Conservation (phyloP, 37 sponge, comb jelly and placozoan genomes). For the Cladorhizidae sp. region DNA sequence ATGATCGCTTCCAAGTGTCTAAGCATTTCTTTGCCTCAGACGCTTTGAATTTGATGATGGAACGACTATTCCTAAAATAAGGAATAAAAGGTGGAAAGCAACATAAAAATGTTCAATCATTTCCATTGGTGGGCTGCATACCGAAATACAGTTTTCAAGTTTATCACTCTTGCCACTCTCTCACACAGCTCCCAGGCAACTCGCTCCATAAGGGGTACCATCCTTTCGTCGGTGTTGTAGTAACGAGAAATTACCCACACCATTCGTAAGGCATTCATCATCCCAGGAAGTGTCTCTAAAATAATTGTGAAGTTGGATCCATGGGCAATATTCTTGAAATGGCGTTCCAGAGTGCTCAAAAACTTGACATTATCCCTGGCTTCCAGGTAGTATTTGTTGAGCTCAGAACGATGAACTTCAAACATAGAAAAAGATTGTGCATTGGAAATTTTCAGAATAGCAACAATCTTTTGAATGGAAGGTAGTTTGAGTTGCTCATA, state of each 20-base stretch:
- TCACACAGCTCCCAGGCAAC: slow-evolving; percentile 96
- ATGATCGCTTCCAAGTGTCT: slow-evolving; percentile 91
- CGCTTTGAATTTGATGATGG: slow-evolving; percentile 76
- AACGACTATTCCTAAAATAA: slow-evolving; percentile 44
- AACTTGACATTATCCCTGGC: slow-evolving; percentile 99
- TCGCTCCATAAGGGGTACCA: slow-evolving; percentile 98
- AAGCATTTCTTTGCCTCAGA: slow-evolving; percentile 78
- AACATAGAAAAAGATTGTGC: slow-evolving; percentile 69
- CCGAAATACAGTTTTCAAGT: slow-evolving; percentile 86
- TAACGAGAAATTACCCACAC: slow-evolving; percentile 99
- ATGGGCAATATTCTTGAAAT: slow-evolving; percentile 97
- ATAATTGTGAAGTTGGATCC: slow-evolving; percentile 88
- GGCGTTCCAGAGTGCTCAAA: slow-evolving; percentile 95
- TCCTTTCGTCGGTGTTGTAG: slow-evolving; percentile 97
- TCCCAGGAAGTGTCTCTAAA: slow-evolving; percentile 88
- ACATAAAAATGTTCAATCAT: not conserved
- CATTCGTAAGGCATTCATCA: slow-evolving; percentile 99
- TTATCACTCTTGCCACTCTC: slow-evolving; percentile 81
- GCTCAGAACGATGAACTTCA: slow-evolving; percentile 86
- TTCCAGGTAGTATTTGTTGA: slow-evolving; percentile 91
- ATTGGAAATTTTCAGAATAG: slow-evolving; percentile 70
- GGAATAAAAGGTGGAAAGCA: not conserved
- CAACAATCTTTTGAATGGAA: slow-evolving; percentile 64
- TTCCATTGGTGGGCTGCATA: not conserved
- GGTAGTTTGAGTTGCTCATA: slow-evolving; percentile 93